Evolutionary conservation across 1,140 invertebrate species (phyloP).

Genomic region (Drosophila auraria): DNA sequence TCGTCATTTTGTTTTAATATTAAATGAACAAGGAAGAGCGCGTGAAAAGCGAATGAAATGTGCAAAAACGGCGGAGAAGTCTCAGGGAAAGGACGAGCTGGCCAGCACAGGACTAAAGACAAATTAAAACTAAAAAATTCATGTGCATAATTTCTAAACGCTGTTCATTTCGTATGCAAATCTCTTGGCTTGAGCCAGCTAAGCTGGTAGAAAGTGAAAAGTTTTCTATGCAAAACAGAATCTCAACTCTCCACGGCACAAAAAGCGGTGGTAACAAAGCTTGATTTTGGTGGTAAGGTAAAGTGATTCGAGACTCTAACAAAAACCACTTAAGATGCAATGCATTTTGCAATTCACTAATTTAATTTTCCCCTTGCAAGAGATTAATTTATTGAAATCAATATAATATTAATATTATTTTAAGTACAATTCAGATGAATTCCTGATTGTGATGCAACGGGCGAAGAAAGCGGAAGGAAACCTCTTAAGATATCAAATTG

Average conservation of each 20-base stretch:
- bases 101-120: slow-evolving; percentile 53
- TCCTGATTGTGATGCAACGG: neutral
- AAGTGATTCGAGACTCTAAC: slow-evolving; percentile 22
- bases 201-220: slow-evolving; percentile 15
- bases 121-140: slow-evolving; percentile 79
- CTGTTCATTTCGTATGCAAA: slow-evolving; percentile 79
- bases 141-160: slow-evolving; percentile 76
- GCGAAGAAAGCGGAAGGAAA: slow-evolving; percentile 25
- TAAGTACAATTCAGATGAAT: no score
- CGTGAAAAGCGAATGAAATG: slow-evolving; percentile 72
- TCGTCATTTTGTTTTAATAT: slow-evolving; percentile 81
- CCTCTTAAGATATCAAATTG: slow-evolving; percentile 75
- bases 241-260: neutral
- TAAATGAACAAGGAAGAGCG: slow-evolving; percentile 74
- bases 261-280: neutral
- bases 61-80: slow-evolving; percentile 56
- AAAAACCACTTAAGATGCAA: slow-evolving; percentile 1
- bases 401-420: no score
- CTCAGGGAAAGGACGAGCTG: slow-evolving; percentile 22
- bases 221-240: slow-evolving; percentile 3
- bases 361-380: neutral
- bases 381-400: neutral
- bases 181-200: slow-evolving; percentile 47
- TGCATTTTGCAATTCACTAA: neutral
- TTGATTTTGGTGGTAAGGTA: neutral